These are phyloP conservation scores for Rhyacophila evoluta DNA, from an alignment of 2,888 invertebrate genomes.

Conservation along the genomic window DNA sequence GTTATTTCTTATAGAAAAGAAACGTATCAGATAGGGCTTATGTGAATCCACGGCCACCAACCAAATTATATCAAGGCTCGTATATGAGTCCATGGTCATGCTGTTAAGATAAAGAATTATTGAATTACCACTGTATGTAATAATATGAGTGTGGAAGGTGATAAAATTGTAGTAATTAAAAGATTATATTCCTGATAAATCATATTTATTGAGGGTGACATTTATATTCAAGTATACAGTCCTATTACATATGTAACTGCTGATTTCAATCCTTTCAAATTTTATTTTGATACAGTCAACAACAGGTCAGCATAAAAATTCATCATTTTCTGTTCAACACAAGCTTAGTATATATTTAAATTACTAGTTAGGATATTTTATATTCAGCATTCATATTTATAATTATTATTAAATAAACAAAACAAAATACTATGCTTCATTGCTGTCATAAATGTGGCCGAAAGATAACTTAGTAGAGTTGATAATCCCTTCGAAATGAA, in stretches of 20 bases:
- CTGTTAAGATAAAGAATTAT: too few species aligned
- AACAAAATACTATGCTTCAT: neutral
- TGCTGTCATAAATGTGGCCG: neutral
- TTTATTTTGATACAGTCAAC: neutral
- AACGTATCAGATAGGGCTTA: too few species aligned
- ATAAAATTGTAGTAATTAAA: too few species aligned
- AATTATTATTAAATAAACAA: neutral
- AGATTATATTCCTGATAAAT: conserved; percentile 1
- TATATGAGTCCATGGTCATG: too few species aligned
- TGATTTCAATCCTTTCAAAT: neutral
- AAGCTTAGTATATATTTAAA: conserved; percentile 1
- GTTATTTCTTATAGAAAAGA: too few species aligned
- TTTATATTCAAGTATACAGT: conserved; percentile 12
- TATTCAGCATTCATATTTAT: conserved; percentile 4
- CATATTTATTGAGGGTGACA: conserved; percentile 15
- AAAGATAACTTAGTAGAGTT: neutral
- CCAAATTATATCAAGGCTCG: too few species aligned
- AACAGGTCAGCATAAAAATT: neutral
- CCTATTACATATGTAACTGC: conserved; percentile 9
- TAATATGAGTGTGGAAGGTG: too few species aligned
- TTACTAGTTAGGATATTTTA: neutral
- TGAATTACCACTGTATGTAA: too few species aligned
- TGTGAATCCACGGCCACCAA: too few species aligned
- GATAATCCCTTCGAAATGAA: too few species aligned
- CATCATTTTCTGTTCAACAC: neutral